phyloP scores from a whole-genome alignment of 1,140 invertebrate genomes.

The Saccostrea glomerata region DNA sequence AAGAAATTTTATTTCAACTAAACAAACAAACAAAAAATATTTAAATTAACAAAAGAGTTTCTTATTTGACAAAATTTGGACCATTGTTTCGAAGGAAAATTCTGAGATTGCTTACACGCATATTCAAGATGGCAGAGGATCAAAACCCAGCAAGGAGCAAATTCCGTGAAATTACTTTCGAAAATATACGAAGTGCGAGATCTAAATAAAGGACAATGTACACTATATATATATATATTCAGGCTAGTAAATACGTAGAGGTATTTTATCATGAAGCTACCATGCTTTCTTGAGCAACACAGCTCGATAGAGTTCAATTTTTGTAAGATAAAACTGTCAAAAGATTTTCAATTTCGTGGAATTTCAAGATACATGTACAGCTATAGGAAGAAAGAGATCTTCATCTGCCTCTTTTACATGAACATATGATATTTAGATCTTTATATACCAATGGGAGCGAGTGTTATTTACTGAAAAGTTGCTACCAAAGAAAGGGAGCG shows the following conservation, averaged over 20 bases:
- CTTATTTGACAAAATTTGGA: not conserved
- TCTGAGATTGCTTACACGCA: not conserved
- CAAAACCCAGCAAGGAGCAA: not conserved
- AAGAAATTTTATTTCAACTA: no score
- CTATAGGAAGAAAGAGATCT: not conserved
- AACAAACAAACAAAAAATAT: no score
- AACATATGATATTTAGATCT: not conserved
- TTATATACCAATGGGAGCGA: not conserved
- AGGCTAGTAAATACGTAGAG: not conserved
- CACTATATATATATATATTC: not conserved
- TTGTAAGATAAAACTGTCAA: conserved; percentile 32
- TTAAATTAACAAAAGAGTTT: no score
- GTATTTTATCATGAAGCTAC: conserved; percentile 4
- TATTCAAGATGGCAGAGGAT: not conserved
- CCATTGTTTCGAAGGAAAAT: not conserved
- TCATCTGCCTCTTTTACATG: not conserved
- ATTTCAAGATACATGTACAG: not conserved
- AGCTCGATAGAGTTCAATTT: not conserved
- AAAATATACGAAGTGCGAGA: not conserved
- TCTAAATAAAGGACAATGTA: conserved; percentile 3
- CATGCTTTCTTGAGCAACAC: conserved; percentile 9
- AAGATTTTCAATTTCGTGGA: conserved; percentile 3
- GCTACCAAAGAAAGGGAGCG: not conserved
- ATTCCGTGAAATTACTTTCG: not conserved
- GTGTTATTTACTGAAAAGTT: not conserved